Evolutionary conservation across 1,140 invertebrate species (phyloP), one percentile per base, ranked within the genome.

Genomic region (Drosophila kepulauana): DNA sequence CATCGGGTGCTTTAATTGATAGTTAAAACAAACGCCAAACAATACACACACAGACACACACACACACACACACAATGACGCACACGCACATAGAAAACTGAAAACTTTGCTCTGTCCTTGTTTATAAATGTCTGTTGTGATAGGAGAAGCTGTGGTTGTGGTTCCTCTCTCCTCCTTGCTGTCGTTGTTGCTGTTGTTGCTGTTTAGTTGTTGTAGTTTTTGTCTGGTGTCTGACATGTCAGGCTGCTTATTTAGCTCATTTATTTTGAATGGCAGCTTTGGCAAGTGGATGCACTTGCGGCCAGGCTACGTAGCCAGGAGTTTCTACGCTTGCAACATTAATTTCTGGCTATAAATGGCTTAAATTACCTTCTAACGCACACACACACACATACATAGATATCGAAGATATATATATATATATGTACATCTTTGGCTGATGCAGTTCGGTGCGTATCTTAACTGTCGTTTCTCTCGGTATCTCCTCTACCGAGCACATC

Each of bases 221-320:
- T 67, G 72, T 63, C 65, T 75, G 41, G 41, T 70, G 66, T 69
- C 58, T 69, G 74, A 67, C 82, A 75, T 87, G 82, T 86, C 82
- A 73, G 84, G 57, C 84, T 86, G 84, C 84, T 82, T 86, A 86
- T 88, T 86, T 82, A 86, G 85, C 81, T 88, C 84, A 89, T 88
- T 84, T 88, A 89, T 84, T 88, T 89, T 89, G 85, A 88, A 84
- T 88, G 80, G 70, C 84, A 89, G 84, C 79, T 70, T 52, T 63
- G 70, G 75, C 72, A 68, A 71, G 78, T 81, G 75, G 79, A 76
- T 79, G 79, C 82, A 88, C 76, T 88, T 86, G 82, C 63, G 82
- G 82, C 81, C 76, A 78, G 82, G 82, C 69, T 56, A 45, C 41
- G 20, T 16, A 25, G 10, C 8, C 30, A 35, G 46, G 13, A 52